Evolutionary conservation across 2,888 invertebrate species (phyloP), one percentile per base, ranked within the genome.

Genomic region (Agrochola lychnidis): DNA sequence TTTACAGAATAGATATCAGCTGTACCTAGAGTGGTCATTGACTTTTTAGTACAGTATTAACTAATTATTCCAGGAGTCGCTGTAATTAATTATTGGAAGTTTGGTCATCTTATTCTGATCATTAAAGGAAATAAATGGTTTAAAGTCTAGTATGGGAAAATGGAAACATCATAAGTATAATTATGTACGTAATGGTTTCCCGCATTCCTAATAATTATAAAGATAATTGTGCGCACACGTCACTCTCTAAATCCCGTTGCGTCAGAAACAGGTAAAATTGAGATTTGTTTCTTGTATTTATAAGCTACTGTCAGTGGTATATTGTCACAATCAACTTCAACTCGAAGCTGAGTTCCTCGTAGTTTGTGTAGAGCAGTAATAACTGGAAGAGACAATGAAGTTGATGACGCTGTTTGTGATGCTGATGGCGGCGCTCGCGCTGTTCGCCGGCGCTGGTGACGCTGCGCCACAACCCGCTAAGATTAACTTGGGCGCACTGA

Each of bases 401-500:
- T 19, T 51, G 19, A 51, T 19, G 51, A 6, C 51, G 51, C 19
- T 51, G 6, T 51, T 51, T 51, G 42, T 82, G 59, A 48, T 82
- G 56, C 25, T 82, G 62, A 71, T 75, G 74, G 78, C 66, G 12
- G 82, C 45, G 53, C 61, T 82, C 6, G 71, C 77, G 7, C 16
- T 81, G 19, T 73, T 81, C 25, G 53, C 56, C 5, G 53, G 78
- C 5, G 70, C 71, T 9, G 36, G 77, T 12, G 61, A 66, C 10
- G 81, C 81, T 10, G 68, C 68, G 16, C 77, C 81, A 0, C 30
- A 48, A 19, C 81, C 80, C 2, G 63, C 56, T 30, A 71, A 70
- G 56, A 1, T 70, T 14, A 25, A 69, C 62, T 53, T 6, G 12
- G 22, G 4, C 10, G 90, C 88, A 6, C 89, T 93, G 40, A 90